Evolutionary conservation across 2,113 vertebrate genomes (phyloP).

Genomic region (Hystrix cristata): DNA sequence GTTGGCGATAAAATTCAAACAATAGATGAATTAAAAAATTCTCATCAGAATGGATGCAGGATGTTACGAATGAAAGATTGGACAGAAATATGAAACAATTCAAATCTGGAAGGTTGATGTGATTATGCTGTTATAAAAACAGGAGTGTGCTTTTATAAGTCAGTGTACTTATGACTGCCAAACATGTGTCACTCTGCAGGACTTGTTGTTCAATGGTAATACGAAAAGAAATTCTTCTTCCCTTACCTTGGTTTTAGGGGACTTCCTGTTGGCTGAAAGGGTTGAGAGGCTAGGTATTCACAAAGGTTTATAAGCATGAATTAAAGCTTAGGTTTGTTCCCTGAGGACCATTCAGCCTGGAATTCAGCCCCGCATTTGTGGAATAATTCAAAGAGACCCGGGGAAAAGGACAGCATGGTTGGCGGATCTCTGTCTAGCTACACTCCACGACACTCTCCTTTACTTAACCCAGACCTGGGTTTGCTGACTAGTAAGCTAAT

Average conservation of each 20-base stretch:
- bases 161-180: not conserved
- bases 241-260: constrained; percentile 45
- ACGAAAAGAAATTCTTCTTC: constrained; percentile 54
- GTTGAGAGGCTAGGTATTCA: constrained; percentile 34
- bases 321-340: constrained; percentile 44
- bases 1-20: constrained; percentile 23
- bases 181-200: not conserved
- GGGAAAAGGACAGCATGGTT: not conserved
- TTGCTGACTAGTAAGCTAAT: constrained; percentile 63
- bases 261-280: constrained; percentile 36
- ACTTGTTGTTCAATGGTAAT: constrained; percentile 25
- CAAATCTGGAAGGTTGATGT: not conserved
- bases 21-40: not conserved
- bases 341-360: not conserved
- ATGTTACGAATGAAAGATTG: not conserved
- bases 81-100: not conserved
- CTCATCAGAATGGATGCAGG: not conserved
- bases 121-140: constrained; percentile 4
- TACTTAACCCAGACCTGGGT: constrained; percentile 11
- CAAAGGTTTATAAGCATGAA: constrained; percentile 15
- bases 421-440: not conserved
- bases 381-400: constrained; percentile 53
- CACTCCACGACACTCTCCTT: not conserved
- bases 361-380: constrained; percentile 29
- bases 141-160: not conserved